Evolutionary conservation across 2,113 vertebrate species (phyloP), one percentile per base, ranked within the genome.

Genomic region (Emydocephalus ijimae): DNA sequence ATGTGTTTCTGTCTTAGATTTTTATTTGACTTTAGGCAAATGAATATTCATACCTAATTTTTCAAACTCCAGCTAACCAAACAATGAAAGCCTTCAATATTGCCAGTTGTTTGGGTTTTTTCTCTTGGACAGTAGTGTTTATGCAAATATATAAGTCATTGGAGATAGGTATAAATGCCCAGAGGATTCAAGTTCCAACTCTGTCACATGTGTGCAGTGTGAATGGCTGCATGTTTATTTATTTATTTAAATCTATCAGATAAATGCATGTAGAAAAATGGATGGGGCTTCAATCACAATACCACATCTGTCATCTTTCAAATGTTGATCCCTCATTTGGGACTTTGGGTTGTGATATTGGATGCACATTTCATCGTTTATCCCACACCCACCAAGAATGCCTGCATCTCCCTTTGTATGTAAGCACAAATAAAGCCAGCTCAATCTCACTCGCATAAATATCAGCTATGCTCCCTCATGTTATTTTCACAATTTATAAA

Each of bases 21-120:
- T 91, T 21, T 93, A 64, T 56, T 55, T 87, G 12, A 92, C 7
- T 92, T 93, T 89, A 93, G 88, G 74, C 50, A 92, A 90, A 64
- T 24, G 90, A 61, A 89, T 89, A 24, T 43, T 89, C 39, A 54
- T 89, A 87, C 56, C 5, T 88, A 1, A 59, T 81, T 94, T 39
- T 15, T 50, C 90, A 92, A 92, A 94, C 39, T 29, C 29, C 1
- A 55, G 0, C 14, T 89, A 69, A 45, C 26, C 55, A 15, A 3
- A 88, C 3, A 24, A 91, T 93, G 14, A 52, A 1, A 48, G 57
- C 74, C 74, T 81, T 43, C 74, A 81, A 81, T 61, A 92, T 21
- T 11, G 92, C 4, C 34, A 92, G 20, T 88, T 89, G 21, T 89
- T 4, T 20, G 15, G 14, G 29, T 59, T 23, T 45, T 45, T 43